Percentiles rank a stretch among this genome's conserved stretches.
phyloP scores from a whole-genome alignment of 2,797 vertebrate genomes.

The Oophaga sylvatica region DNA sequence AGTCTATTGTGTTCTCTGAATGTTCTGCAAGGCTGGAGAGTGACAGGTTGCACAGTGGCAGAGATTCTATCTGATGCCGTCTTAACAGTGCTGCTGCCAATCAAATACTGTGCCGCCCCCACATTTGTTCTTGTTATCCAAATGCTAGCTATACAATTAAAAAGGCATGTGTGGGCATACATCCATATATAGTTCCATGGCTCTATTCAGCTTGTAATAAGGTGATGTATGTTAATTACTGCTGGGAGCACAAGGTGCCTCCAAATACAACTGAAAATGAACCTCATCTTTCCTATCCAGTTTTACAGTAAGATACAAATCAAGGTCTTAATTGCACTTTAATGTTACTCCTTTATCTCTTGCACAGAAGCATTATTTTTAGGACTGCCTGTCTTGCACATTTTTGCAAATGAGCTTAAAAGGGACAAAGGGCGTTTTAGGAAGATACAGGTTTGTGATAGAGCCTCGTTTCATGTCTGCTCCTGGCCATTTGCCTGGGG shows the following conservation, averaged over 20 bases:
- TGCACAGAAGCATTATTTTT: background rate
- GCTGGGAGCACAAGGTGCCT: background rate
- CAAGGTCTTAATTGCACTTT: background rate
- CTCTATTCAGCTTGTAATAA: background rate
- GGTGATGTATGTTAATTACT: background rate
- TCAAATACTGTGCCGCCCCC: slow-evolving; percentile 42
- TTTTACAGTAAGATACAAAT: background rate
- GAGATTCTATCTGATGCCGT: slow-evolving; percentile 35
- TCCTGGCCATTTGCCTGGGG: slow-evolving; percentile 43
- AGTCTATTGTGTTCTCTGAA: slow-evolving; percentile 44
- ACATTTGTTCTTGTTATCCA: slow-evolving; percentile 44
- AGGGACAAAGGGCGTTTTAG: background rate
- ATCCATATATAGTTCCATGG: slow-evolving; percentile 16
- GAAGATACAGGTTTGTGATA: slow-evolving; percentile 41
- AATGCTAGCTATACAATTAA: slow-evolving; percentile 47
- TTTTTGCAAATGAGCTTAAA: slow-evolving; percentile 2
- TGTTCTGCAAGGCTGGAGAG: slow-evolving; percentile 17
- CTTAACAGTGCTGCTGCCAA: slow-evolving; percentile 48
- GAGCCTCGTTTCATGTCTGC: slow-evolving; percentile 28
- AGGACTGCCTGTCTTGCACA: background rate
- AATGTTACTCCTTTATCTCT: background rate
- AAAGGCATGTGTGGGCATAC: slow-evolving; percentile 46
- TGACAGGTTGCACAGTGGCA: slow-evolving; percentile 39
- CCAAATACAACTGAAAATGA: background rate
- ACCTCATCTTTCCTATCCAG: background rate